Percentiles rank a stretch among this genome's conserved stretches.
phyloP scores from a whole-genome alignment of 2,797 vertebrate species.

The Notolabrus celidotus region DNA sequence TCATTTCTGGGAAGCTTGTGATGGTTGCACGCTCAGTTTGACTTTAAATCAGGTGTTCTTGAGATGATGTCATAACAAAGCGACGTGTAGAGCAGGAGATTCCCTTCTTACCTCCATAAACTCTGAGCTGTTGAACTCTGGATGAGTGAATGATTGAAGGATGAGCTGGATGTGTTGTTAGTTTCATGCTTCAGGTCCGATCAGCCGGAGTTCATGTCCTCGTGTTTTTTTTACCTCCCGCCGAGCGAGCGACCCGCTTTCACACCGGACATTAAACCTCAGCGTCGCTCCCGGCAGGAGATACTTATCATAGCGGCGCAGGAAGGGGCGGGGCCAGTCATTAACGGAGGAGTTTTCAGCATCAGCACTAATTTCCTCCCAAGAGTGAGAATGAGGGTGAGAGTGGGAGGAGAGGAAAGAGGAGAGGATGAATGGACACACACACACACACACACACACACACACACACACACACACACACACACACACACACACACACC shows the following conservation, averaged over 20 bases:
- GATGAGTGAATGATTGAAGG: too few relatives aligned
- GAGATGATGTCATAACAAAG: too few relatives aligned
- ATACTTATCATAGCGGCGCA: constrained; percentile 47
- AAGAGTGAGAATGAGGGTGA: constrained; percentile 72
- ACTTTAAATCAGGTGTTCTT: too few relatives aligned
- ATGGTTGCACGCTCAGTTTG: too few relatives aligned
- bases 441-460: constrained; percentile 7
- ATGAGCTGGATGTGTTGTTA: constrained; percentile 27
- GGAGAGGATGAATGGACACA: constrained; percentile 55
- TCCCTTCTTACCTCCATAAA: too few relatives aligned
- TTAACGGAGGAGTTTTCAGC: constrained; percentile 63
- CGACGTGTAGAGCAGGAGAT: too few relatives aligned
- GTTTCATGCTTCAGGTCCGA: constrained; percentile 38
- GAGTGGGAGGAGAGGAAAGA: constrained; percentile 75
- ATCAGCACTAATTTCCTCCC: constrained; percentile 75
- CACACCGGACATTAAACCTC: constrained; percentile 78
- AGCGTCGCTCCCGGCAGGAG: constrained; percentile 69
- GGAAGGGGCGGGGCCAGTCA: constrained; percentile 43
- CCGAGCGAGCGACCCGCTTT: constrained; percentile 73
- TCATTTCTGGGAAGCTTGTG: too few relatives aligned
- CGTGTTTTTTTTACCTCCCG: constrained; percentile 71
- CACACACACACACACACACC: constrained; percentile 35
- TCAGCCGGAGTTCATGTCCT: constrained; percentile 69
- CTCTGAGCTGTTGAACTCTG: too few relatives aligned
- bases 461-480: neutral